A percentile compares a stretch with the other conserved stretches of the same genome.
Evolutionary conservation across 2,797 vertebrate species (phyloP).

Genomic region (Sebastes minor): DNA sequence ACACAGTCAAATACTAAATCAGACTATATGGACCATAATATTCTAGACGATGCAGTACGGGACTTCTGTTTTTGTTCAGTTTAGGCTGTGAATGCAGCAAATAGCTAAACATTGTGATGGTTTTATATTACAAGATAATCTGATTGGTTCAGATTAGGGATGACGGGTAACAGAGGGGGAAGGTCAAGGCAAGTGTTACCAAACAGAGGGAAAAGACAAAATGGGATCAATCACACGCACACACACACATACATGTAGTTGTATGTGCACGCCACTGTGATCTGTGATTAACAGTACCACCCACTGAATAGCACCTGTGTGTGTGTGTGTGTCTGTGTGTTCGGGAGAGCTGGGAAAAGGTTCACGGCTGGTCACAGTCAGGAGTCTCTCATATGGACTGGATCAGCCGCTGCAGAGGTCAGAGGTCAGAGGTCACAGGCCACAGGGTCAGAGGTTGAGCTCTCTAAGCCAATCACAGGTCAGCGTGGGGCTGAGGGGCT

Average conservation of each 20-base stretch:
- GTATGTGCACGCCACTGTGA: slow-evolving; percentile 13
- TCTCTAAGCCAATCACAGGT: slow-evolving; percentile 70
- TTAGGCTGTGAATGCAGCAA: slow-evolving; percentile 7
- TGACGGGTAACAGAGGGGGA: background rate
- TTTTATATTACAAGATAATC: slow-evolving; percentile 19
- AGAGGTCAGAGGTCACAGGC: slow-evolving; percentile 60
- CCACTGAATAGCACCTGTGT: slow-evolving; percentile 60
- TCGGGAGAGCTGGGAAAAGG: slow-evolving; percentile 43
- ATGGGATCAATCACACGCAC: slow-evolving; percentile 22
- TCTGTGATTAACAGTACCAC: slow-evolving; percentile 44
- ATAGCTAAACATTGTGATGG: slow-evolving; percentile 19
- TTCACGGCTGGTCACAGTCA: slow-evolving; percentile 68
- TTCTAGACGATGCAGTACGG: background rate
- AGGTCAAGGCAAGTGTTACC: slow-evolving; percentile 30
- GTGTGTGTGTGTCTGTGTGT: slow-evolving; percentile 7
- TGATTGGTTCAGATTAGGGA: slow-evolving; percentile 33
- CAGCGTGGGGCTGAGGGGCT: slow-evolving; percentile 44
- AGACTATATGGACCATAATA: background rate
- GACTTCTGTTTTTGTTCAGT: background rate
- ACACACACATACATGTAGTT: background rate
- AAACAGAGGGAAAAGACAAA: slow-evolving; percentile 36
- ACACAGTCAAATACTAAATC: background rate
- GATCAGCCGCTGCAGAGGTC: slow-evolving; percentile 71
- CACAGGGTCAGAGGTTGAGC: slow-evolving; percentile 61
- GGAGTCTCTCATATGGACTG: slow-evolving; percentile 78